Percentiles rank a stretch among this genome's conserved stretches.
These are phyloP conservation scores for Polyommatus iphigenia DNA, from an alignment of 2,888 invertebrate genomes.

Conservation along the genomic window DNA sequence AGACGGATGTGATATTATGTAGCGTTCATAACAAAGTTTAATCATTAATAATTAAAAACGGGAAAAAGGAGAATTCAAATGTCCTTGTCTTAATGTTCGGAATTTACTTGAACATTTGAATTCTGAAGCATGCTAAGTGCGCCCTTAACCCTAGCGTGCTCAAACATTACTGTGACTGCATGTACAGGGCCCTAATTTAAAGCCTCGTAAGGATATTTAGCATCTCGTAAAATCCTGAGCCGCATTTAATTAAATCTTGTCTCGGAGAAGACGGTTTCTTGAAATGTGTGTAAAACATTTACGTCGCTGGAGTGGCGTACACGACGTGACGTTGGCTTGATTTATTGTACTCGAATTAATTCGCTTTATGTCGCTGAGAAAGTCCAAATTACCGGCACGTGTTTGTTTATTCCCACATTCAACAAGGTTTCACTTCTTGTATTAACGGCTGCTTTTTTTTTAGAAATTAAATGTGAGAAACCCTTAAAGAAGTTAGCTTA, in stretches of 20 bases:
- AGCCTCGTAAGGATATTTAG: conserved; percentile 2
- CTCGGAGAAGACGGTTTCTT: neutral
- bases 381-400: conserved; percentile 4
- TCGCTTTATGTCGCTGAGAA: conserved; percentile 20
- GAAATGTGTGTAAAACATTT: conserved; percentile 27
- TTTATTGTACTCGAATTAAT: conserved; percentile 23
- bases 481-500: no score
- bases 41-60: no score
- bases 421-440: neutral
- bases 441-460: neutral
- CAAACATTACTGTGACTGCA: neutral
- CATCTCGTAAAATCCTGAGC: conserved; percentile 29
- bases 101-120: neutral
- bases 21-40: no score
- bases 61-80: neutral
- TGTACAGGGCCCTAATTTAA: conserved; percentile 6
- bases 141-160: neutral
- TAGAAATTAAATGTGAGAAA: neutral
- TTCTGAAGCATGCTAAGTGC: neutral
- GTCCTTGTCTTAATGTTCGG: neutral
- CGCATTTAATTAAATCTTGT: conserved; percentile 28
- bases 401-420: neutral
- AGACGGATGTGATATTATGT: no score
- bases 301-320: neutral
- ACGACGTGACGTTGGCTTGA: conserved; percentile 6